Conservation (phyloP, 2,113 vertebrate species). For the Bubo scandiacus region DNA sequence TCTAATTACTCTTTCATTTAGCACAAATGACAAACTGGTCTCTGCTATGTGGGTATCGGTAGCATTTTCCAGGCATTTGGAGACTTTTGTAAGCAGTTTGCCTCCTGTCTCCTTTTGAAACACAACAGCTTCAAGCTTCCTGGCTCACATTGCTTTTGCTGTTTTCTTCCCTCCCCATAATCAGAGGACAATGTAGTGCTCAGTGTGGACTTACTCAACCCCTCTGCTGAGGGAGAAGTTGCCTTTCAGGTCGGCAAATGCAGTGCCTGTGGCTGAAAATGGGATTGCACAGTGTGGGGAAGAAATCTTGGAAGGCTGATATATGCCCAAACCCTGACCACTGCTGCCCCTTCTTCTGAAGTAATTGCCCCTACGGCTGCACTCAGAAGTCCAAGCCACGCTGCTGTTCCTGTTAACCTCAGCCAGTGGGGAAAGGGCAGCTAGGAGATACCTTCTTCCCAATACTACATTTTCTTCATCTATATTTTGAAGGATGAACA, state of each 20-base stretch:
- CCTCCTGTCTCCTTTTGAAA: neutral
- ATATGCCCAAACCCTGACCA: neutral
- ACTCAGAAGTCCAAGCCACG: rapidly evolving
- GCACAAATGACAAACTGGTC: neutral
- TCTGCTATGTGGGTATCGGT: no score
- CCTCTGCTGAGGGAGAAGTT: neutral
- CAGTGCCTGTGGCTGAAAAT: neutral
- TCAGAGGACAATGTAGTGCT: neutral
- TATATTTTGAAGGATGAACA: neutral
- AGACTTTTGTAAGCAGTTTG: neutral
- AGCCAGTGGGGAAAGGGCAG: neutral
- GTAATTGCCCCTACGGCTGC: neutral
- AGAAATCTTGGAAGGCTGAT: neutral
- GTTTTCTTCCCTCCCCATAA: neutral
- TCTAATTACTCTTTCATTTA: neutral
- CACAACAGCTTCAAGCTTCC: neutral
- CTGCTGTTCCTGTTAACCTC: neutral
- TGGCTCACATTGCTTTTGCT: neutral
- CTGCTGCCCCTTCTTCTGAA: neutral
- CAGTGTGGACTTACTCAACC: neutral
- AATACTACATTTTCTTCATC: neutral
- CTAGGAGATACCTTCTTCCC: neutral
- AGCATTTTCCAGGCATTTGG: neutral
- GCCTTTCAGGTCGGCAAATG: neutral
- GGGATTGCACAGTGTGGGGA: neutral